Evolutionary conservation across 2,888 invertebrate species (phyloP), one percentile per base, ranked within the genome.

Genomic region (Pseudococcus viburni): DNA sequence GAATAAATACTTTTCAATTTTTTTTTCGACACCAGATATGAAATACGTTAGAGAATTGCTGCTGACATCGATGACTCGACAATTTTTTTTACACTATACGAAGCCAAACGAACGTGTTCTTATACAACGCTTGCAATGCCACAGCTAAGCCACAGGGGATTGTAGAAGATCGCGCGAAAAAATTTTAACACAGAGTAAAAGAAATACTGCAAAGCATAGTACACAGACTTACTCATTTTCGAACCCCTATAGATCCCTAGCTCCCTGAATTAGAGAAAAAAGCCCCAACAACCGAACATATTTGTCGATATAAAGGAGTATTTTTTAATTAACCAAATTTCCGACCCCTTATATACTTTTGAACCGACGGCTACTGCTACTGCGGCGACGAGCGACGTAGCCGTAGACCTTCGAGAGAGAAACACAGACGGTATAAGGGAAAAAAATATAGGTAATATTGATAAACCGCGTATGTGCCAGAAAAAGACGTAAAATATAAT

Each of bases 301-400:
- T 73, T 73, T 33, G 68, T 73, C 68, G 33, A 73, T 73, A 33
- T 73, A 33, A 73, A 73, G 26, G 15, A 73, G 59, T 73, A 73
- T 73, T 73, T 73, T 73, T 33, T 73, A 73, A 73, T 73, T 73
- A 73, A 73, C 68, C 68, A 15, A 73, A 73, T 73, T 26, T 33
- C 68, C 68, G 33, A 4, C 68, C 33, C 15, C 26, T 73, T 15
- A 33, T 33, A 33, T 3, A 33, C 26, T 33, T 33, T 33, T 33
- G 26, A 33, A 33, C 3, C 26, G 26, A 33, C 26, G 26, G 3
- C 26, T 3, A 33, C 26, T 33, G 26, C 26, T 2, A 33, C 26
- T 33, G 26, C 26, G 26, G 26, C 33, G 12, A 33, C 12, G 9
- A 11, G 12, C 51, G 12, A 55, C 12, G 55, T 17, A 5, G 17